phyloP scores from a whole-genome alignment of 2,888 invertebrate species.

The Geotrupes spiniger region DNA sequence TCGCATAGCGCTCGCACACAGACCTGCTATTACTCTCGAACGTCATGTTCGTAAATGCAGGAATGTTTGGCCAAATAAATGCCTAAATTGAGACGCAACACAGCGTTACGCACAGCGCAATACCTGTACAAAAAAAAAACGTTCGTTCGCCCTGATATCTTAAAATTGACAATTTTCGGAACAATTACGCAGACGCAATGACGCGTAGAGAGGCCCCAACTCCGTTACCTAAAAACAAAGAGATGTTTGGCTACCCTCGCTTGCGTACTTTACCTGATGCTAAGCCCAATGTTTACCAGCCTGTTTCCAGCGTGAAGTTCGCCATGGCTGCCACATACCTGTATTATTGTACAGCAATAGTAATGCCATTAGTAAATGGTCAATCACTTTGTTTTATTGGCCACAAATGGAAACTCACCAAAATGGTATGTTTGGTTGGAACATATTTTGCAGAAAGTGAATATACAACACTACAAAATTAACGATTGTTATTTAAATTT shows the following conservation, averaged over 20 bases:
- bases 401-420: conserved; percentile 41
- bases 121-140: conserved; percentile 7
- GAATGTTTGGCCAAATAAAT: conserved; percentile 10
- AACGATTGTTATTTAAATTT: too few relatives aligned
- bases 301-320: conserved; percentile 38
- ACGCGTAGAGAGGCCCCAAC: conserved; percentile 45
- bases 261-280: conserved; percentile 48
- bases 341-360: conserved; percentile 50
- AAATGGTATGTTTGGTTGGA: conserved; percentile 19
- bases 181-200: conserved; percentile 36
- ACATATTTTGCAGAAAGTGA: too few relatives aligned
- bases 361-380: conserved; percentile 46
- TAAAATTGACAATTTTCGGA: background rate
- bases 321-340: conserved; percentile 47
- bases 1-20: conserved; percentile 31
- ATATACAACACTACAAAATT: too few relatives aligned
- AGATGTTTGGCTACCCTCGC: conserved; percentile 38
- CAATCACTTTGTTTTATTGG: conserved; percentile 31
- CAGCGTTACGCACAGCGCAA: conserved; percentile 19
- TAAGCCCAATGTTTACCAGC: conserved; percentile 43
- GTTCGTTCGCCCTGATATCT: conserved; percentile 5
- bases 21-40: conserved; percentile 17
- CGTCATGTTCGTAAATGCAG: conserved; percentile 9
- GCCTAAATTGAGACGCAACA: background rate
- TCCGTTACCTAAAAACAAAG: conserved; percentile 49